Conservation (phyloP, 2,797 vertebrate species). For the Danionella dracula region DNA sequence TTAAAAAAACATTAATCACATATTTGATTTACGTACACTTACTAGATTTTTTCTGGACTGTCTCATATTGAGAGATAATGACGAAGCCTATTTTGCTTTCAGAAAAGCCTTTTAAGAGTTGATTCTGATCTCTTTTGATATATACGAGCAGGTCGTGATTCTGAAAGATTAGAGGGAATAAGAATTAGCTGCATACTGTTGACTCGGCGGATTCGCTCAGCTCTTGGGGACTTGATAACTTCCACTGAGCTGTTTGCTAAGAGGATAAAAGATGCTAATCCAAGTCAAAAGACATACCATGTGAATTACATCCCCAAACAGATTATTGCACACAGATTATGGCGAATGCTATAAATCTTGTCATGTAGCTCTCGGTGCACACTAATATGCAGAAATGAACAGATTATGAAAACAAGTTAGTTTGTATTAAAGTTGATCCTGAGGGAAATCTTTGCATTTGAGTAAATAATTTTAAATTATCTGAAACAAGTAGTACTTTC, state of each 20-base stretch:
- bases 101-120: too few relatives aligned
- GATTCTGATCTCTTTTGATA: constrained; percentile 46
- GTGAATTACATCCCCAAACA: constrained; percentile 82
- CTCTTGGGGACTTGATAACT: constrained; percentile 65
- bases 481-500: too few relatives aligned
- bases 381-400: constrained; percentile 27
- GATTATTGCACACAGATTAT: constrained; percentile 72
- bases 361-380: constrained; percentile 56
- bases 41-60: too few relatives aligned
- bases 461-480: too few relatives aligned
- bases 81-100: too few relatives aligned
- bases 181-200: constrained; percentile 54
- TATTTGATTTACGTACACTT: too few relatives aligned
- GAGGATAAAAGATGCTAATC: constrained; percentile 76
- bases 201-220: constrained; percentile 57
- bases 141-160: constrained; percentile 47
- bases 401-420: constrained; percentile 15
- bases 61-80: too few relatives aligned
- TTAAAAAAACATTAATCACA: too few relatives aligned
- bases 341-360: constrained; percentile 56
- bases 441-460: too few relatives aligned
- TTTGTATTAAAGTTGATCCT: neutral
- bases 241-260: constrained; percentile 65
- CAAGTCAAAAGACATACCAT: constrained; percentile 80
- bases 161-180: constrained; percentile 58